Evolutionary conservation across 2,797 vertebrate genomes (phyloP), one percentile per base, ranked within the genome.

Genomic region (Enteromius radiatus): DNA sequence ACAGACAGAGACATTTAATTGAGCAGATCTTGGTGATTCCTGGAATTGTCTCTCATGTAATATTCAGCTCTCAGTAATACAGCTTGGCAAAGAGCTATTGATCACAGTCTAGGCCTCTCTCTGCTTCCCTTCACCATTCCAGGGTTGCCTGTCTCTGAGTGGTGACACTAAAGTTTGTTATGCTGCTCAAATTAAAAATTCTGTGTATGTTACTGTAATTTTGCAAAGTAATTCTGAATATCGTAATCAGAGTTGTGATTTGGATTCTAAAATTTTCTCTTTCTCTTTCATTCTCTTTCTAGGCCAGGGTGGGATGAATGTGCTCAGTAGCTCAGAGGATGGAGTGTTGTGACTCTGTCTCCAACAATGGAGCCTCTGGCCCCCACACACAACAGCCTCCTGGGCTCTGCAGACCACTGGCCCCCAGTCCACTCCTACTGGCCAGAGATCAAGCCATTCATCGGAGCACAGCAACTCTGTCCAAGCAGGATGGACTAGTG

Each of bases 261-360:
- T 63, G 73, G 36, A 68, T 54, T 87, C 87, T 84, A 87, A 85
- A 85, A 15, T 43, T 36, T 31, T 23, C 85, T 88, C 89, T 88
- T 87, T 90, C 81, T 80, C 52, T 85, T 33, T 81, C 69, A 86
- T 52, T 87, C 67, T 90, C 43, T 90, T 85, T 87, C 1, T 89
- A 97, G 96, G 95, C 95, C 90, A 93, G 93, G 95, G 92, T 96
- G 95, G 95, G 89, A 96, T 96, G 96, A 96, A 93, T 89, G 91
- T 95, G 95, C 93, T 93, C 89, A 92, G 92, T 95, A 92, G 92
- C 92, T 93, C 92, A 93, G 92, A 92, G 93, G 95, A 97, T 97
- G 96, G 96, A 97, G 95, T 94, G 95, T 95, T 96, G 96, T 97
- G 96, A 97, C 93, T 93, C 95, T 89, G 95, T 96, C 94, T 95